Evolutionary conservation across 2,888 invertebrate species (phyloP).

Genomic region (Thelaira solivaga): DNA sequence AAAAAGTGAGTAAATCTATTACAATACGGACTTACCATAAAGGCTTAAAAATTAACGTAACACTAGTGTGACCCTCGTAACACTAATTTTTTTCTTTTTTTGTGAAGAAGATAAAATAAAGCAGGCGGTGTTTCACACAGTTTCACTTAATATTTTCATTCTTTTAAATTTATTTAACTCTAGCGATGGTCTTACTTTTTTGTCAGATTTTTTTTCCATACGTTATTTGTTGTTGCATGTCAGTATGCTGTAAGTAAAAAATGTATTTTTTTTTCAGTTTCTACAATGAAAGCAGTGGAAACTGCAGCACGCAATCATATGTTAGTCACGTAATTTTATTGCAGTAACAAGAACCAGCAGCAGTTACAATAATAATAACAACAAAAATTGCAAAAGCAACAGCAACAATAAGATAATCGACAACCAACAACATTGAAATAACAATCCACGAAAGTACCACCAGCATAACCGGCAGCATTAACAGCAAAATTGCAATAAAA

Average conservation of each 20-base stretch:
- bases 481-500: conserved; percentile 27
- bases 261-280: conserved; percentile 9
- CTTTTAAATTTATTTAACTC: neutral
- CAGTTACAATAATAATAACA: conserved; percentile 50
- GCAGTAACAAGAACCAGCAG: conserved; percentile 52
- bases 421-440: conserved; percentile 9
- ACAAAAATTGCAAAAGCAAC: conserved; percentile 22
- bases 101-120: too few relatives aligned
- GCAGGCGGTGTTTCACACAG: too few relatives aligned
- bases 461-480: conserved; percentile 40
- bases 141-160: neutral
- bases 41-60: too few relatives aligned
- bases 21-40: too few relatives aligned
- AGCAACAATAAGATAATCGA: too few relatives aligned
- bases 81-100: too few relatives aligned
- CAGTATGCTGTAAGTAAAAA: conserved; percentile 36
- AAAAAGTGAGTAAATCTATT: neutral
- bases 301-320: conserved; percentile 55
- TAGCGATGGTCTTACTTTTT: neutral
- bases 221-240: neutral
- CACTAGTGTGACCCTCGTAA: too few relatives aligned
- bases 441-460: conserved; percentile 33
- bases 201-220: conserved; percentile 25
- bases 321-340: conserved; percentile 61
- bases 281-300: conserved; percentile 44